These are phyloP conservation scores for Apaloderma vittatum DNA, from an alignment of 2,113 vertebrate genomes.

Conservation along the genomic window DNA sequence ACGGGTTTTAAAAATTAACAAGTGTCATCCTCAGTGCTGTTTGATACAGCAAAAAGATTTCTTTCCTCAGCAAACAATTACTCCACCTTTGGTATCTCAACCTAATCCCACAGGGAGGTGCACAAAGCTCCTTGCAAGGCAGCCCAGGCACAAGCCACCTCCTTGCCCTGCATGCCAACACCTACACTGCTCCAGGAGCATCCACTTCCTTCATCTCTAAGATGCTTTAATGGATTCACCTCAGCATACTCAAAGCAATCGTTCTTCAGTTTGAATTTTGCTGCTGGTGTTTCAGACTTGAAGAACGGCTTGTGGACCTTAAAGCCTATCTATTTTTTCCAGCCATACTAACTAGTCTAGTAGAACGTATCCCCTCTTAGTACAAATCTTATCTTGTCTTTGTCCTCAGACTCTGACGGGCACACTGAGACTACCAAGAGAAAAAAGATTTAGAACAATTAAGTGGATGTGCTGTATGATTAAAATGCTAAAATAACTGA, in stretches of 20 bases:
- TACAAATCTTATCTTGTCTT: neutral
- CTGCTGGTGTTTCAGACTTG: neutral
- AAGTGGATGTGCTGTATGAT: neutral
- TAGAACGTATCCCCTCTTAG: neutral
- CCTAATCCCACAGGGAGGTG: neutral
- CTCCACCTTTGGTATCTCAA: neutral
- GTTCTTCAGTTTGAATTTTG: neutral
- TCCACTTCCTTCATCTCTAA: neutral
- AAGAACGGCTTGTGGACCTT: neutral
- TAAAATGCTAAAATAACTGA: constrained; percentile 27
- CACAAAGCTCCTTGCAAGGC: neutral
- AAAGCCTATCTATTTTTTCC: neutral
- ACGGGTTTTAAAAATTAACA: neutral
- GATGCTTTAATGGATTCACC: neutral
- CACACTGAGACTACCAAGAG: neutral
- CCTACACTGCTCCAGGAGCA: neutral
- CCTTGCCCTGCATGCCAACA: neutral
- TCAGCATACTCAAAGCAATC: neutral
- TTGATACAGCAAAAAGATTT: neutral
- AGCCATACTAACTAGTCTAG: neutral
- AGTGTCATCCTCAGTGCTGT: neutral
- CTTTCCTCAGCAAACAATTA: neutral
- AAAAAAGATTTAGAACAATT: constrained; percentile 19
- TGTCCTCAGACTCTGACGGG: neutral
- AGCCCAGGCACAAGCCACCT: neutral